These are phyloP conservation scores for Botia almorhae DNA, from an alignment of 2,797 vertebrate genomes.

Conservation along the genomic window DNA sequence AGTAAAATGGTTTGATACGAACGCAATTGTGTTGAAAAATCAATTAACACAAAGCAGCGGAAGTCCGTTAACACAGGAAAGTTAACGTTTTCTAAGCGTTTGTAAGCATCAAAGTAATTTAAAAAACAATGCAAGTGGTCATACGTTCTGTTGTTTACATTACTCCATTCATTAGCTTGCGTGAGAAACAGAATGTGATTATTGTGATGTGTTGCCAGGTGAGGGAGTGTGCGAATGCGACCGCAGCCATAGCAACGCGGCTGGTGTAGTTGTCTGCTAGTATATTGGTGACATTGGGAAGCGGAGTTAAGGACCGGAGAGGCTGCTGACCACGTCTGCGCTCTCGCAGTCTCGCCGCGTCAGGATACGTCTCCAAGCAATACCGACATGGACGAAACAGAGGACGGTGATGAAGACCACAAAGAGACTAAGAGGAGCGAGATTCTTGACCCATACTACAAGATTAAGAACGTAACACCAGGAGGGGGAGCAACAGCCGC, in stretches of 20 bases:
- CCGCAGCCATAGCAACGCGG: slow-evolving; percentile 75
- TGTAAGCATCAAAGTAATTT: too few species aligned
- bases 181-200: not conserved
- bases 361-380: slow-evolving; percentile 63
- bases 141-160: not conserved
- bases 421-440: slow-evolving; percentile 22
- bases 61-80: not conserved
- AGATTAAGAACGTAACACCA: slow-evolving; percentile 69
- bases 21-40: too few species aligned
- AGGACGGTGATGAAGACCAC: slow-evolving; percentile 76
- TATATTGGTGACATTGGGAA: slow-evolving; percentile 62
- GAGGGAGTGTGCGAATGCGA: slow-evolving; percentile 54
- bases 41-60: too few species aligned
- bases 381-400: slow-evolving; percentile 71
- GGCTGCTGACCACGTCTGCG: slow-evolving; percentile 60
- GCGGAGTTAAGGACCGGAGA: slow-evolving; percentile 59
- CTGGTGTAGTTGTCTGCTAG: slow-evolving; percentile 60
- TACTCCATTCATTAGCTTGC: not conserved
- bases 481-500: slow-evolving; percentile 77
- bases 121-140: not conserved
- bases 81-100: not conserved
- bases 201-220: slow-evolving; percentile 19
- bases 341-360: slow-evolving; percentile 60
- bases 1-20: too few species aligned
- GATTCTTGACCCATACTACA: slow-evolving; percentile 59